Conservation (phyloP, 2,888 invertebrate genomes). For the Ceraclea dissimilis region DNA sequence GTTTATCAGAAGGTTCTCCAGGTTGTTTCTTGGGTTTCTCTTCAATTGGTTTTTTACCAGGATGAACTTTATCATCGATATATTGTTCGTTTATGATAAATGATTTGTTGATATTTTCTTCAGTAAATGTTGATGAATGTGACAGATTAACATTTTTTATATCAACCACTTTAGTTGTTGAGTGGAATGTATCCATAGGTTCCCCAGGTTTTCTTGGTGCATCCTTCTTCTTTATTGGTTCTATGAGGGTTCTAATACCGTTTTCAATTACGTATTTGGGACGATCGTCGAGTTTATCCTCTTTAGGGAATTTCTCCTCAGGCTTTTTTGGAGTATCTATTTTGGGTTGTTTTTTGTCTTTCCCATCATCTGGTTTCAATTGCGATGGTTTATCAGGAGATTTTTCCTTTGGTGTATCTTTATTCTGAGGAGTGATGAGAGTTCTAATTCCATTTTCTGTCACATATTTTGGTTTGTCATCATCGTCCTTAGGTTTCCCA, state of each 20-base stretch:
- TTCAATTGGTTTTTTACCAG: slow-evolving; percentile 7
- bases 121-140: slow-evolving; percentile 12
- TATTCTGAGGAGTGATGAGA: not conserved
- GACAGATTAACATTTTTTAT: slow-evolving; percentile 1
- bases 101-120: slow-evolving; percentile 7
- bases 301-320: not conserved
- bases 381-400: not conserved
- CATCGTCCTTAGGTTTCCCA: slow-evolving; percentile 12
- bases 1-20: slow-evolving; percentile 4
- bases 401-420: not conserved
- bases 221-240: not conserved
- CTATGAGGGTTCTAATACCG: slow-evolving; percentile 15
- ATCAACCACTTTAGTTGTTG: slow-evolving; percentile 12
- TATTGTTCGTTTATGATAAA: slow-evolving; percentile 8
- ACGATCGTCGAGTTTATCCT: not conserved
- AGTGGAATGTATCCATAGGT: slow-evolving; percentile 4
- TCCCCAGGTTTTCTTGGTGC: slow-evolving; percentile 8
- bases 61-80: slow-evolving; percentile 10
- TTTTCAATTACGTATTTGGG: slow-evolving; percentile 19
- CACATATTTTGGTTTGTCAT: slow-evolving; percentile 17
- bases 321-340: slow-evolving; percentile 10
- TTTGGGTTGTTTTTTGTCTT: slow-evolving; percentile 9
- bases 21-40: slow-evolving; percentile 5
- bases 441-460: slow-evolving; percentile 25
- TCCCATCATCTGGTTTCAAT: not conserved